phyloP scores from a whole-genome alignment of 2,888 invertebrate genomes.

The Acleris laterana region DNA sequence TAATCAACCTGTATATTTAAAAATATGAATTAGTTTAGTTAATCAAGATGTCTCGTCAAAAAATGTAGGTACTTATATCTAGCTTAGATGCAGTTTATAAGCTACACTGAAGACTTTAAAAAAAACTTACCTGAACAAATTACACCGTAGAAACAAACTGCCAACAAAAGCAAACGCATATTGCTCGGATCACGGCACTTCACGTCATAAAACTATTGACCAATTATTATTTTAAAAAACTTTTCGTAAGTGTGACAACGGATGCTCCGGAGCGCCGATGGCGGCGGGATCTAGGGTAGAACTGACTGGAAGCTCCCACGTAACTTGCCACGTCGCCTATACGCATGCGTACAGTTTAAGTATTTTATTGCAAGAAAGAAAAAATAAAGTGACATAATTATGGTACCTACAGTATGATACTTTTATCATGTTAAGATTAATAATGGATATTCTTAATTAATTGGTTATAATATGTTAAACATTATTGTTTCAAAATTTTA shows the following conservation, averaged over 20 bases:
- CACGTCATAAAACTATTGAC: slow-evolving; percentile 52
- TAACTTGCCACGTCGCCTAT: slow-evolving; percentile 1
- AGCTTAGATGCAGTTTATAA: too few species aligned
- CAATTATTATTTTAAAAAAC: slow-evolving; percentile 41
- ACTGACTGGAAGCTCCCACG: slow-evolving; percentile 16
- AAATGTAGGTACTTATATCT: too few species aligned
- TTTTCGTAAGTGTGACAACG: slow-evolving; percentile 19
- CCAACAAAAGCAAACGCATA: slow-evolving; percentile 66
- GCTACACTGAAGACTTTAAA: slow-evolving; percentile 12
- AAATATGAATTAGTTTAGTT: too few species aligned
- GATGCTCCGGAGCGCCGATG: slow-evolving; percentile 15
- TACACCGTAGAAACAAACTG: slow-evolving; percentile 55
- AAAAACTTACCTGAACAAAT: slow-evolving; percentile 63
- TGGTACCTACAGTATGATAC: too few species aligned
- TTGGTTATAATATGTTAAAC: too few species aligned
- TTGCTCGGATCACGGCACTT: slow-evolving; percentile 52
- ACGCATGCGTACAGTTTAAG: slow-evolving; percentile 28
- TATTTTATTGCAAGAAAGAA: slow-evolving; percentile 5
- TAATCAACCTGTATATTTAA: too few species aligned
- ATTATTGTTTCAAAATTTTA: too few species aligned
- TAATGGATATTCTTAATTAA: too few species aligned
- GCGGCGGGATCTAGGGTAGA: slow-evolving; percentile 25
- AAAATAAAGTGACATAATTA: neutral
- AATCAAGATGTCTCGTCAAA: too few species aligned
- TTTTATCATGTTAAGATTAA: too few species aligned